Evolutionary conservation across 2,113 vertebrate genomes (phyloP), one percentile per base, ranked within the genome.

Genomic region (Bubo scandiacus): DNA sequence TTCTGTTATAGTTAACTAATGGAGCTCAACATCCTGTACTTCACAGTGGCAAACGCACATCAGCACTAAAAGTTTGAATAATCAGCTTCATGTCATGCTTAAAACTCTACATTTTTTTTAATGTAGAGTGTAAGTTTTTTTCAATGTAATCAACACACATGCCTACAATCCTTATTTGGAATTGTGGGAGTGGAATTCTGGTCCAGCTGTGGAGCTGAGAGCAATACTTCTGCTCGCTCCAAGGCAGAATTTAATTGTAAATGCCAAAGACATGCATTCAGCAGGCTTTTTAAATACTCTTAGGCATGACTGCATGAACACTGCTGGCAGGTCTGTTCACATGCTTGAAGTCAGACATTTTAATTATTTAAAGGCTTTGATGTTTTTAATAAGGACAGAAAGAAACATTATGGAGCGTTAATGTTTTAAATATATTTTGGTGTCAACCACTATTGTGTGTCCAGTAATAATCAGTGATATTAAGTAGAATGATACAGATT

Each of bases 41-140:
- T 71, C 5, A 6, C 19, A 78, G 66, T 83, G 49, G 15, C 16
- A 38, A 51, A 42, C 0, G 0, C 5, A 4, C 11, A 23, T 42
- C 4, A 15, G 11, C 25, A 68, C 11, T 57, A 20, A 30, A 14
- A 34, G 38, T 36, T 66, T 38, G 17, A 54, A 61, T 79, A 54
- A 63, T 62, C 42, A 26, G 19, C 21, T 66, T 90, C 6, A 8
- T 6, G 16, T 67, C 18, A 30, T 32, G 14, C 32, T 58, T 73
- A 74, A 54, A 77, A 36, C 7, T 49, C 40, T 11, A 15, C 6
- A 19, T 42, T 52, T 12, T 66, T 66, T 78, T 79, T 47, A 65
- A 66, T 49, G 14, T 47, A 43, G 25, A 59, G 21, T 65, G 18
- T 34, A 58, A 27, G 1, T 17, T 11, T 81, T 68, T 26, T 8